phyloP scores from a whole-genome alignment of 2,888 invertebrate species.

The Tipula vernalis region DNA sequence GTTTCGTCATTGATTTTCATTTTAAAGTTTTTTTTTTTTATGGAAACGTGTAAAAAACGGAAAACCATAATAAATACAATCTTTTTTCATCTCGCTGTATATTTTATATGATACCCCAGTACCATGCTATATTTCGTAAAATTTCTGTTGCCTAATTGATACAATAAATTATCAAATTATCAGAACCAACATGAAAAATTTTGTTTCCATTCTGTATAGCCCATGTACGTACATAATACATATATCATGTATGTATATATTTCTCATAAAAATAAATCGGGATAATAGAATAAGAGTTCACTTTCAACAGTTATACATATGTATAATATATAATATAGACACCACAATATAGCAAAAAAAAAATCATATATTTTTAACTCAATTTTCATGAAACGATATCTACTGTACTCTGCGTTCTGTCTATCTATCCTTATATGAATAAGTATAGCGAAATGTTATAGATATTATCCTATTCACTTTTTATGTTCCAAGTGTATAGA shows the following conservation, averaged over 20 bases:
- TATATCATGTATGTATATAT: background rate
- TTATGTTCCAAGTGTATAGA: background rate
- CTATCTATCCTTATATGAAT: background rate
- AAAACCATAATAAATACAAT: background rate
- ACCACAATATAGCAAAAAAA: background rate
- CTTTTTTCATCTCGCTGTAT: background rate
- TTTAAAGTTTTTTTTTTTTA: background rate
- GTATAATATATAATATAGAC: background rate
- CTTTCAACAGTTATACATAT: background rate
- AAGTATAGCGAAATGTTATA: background rate
- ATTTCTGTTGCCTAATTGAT: background rate
- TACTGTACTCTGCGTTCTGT: background rate
- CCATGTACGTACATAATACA: background rate
- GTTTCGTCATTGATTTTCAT: background rate
- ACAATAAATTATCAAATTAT: background rate
- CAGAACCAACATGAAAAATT: background rate
- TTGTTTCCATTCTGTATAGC: background rate
- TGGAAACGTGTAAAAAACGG: background rate
- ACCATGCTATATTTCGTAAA: background rate
- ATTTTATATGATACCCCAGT: background rate
- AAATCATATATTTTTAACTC: background rate
- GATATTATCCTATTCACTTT: background rate
- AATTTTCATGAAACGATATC: background rate
- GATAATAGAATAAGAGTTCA: background rate
- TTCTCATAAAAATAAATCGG: background rate